Evolutionary conservation across 2,113 vertebrate species (phyloP).

Genomic region (human (Homo sapiens)): GRCh38 chr3:147958501-147959000

Average conservation of each 20-base stretch:
- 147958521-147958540: neutral
- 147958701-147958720: neutral
- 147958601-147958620: no score
- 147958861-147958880: slow-evolving; percentile 82
- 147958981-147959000: slow-evolving; percentile 79
- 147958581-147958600: neutral
- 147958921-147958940: slow-evolving; percentile 85
- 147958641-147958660: slow-evolving; percentile 9
- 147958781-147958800: slow-evolving; percentile 35
- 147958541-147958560: no score
- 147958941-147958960: slow-evolving; percentile 80
- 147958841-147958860: slow-evolving; percentile 84
- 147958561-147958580: neutral
- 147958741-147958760: slow-evolving; percentile 23
- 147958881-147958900: slow-evolving; percentile 89
- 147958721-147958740: slow-evolving; percentile 16
- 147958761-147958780: slow-evolving; percentile 18
- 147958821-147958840: slow-evolving; percentile 81
- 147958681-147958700: neutral
- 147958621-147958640: neutral
- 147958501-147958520: neutral
- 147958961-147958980: slow-evolving; percentile 76
- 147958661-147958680: neutral
- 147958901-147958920: slow-evolving; percentile 86
- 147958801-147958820: slow-evolving; percentile 68